Evolutionary conservation across 2,113 vertebrate genomes (phyloP).

Genomic region (Casuarius casuarius): DNA sequence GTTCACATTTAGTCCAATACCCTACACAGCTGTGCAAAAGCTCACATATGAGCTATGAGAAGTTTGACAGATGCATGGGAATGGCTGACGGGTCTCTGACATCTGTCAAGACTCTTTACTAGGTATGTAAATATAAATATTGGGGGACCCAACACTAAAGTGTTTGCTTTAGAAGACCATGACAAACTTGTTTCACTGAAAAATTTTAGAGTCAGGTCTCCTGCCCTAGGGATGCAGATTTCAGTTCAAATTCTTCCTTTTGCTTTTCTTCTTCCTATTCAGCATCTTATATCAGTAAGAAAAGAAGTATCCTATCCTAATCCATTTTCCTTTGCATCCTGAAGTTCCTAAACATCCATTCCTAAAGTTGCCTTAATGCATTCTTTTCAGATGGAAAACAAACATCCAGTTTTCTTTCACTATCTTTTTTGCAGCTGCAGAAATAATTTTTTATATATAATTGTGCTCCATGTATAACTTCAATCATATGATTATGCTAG

Average conservation of each 20-base stretch:
- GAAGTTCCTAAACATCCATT: too few relatives aligned
- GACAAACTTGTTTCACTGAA: neutral
- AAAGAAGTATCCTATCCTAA: neutral
- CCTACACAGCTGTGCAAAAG: neutral
- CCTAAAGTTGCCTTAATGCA: neutral
- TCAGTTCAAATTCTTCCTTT: neutral
- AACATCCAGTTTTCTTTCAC: neutral
- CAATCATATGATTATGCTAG: neutral
- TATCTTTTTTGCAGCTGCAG: neutral
- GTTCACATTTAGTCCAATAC: neutral
- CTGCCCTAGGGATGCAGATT: neutral
- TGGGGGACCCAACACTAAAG: neutral
- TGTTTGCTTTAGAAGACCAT: neutral
- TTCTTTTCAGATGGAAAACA: neutral
- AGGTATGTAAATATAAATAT: neutral
- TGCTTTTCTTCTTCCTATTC: neutral
- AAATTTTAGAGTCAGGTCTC: neutral
- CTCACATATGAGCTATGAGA: neutral
- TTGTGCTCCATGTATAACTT: neutral
- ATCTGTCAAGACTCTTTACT: neutral
- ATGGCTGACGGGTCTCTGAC: neutral
- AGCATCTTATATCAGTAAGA: neutral
- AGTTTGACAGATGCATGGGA: neutral
- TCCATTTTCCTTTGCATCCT: neutral
- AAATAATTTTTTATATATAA: neutral